Evolutionary conservation across 2,113 vertebrate genomes (phyloP).

Genomic region (Paradoxurus hermaphroditus): DNA sequence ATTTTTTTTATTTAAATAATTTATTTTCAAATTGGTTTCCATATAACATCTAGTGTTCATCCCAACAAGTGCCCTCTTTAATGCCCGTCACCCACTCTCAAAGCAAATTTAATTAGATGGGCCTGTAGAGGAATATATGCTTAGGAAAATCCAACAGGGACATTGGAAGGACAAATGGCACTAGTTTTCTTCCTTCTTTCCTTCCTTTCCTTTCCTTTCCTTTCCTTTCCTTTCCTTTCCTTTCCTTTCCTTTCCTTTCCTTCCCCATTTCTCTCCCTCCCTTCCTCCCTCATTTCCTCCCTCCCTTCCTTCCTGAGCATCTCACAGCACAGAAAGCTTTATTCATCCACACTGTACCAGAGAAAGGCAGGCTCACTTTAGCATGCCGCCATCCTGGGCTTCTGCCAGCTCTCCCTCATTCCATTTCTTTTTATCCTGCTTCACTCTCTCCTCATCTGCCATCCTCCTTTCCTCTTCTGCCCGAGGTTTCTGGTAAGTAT

Average conservation of each 20-base stretch:
- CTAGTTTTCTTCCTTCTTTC: not conserved
- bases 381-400: not conserved
- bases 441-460: not conserved
- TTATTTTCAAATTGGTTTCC: no score
- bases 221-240: not conserved
- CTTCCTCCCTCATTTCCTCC: no score
- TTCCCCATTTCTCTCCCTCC: not conserved
- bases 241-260: not conserved
- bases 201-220: no score
- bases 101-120: not conserved
- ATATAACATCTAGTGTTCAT: no score
- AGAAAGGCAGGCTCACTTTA: not conserved
- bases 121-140: not conserved
- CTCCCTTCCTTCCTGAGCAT: not conserved
- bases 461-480: not conserved
- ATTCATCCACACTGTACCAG: not conserved
- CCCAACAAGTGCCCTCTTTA: no score
- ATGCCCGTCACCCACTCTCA: no score
- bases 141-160: not conserved
- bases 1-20: no score
- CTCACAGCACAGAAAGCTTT: not conserved
- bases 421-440: not conserved
- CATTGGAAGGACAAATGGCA: not conserved
- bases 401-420: not conserved
- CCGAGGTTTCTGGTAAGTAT: conserved; percentile 73